Evolutionary conservation across 2,888 invertebrate species (phyloP).

Genomic region (Lasioglossum malachurum): DNA sequence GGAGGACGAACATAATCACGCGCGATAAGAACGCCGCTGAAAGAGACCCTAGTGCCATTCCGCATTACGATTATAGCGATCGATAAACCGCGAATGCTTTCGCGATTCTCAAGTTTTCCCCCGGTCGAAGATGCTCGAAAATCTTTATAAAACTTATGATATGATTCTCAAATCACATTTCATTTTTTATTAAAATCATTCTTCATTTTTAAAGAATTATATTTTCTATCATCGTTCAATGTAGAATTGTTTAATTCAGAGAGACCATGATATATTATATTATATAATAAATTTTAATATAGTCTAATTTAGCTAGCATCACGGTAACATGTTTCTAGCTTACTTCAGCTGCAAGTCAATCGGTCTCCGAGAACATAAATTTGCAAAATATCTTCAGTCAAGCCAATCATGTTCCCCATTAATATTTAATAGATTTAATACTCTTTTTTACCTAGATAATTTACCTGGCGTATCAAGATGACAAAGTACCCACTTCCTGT

Average conservation of each 20-base stretch:
- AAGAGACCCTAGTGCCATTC: background rate
- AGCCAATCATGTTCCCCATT: background rate
- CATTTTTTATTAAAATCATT: background rate
- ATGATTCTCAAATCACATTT: background rate
- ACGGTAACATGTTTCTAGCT: background rate
- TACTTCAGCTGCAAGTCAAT: background rate
- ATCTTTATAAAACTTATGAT: background rate
- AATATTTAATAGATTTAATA: background rate
- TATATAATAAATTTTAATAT: background rate
- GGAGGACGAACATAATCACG: background rate
- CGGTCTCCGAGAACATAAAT: background rate
- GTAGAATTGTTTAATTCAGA: background rate
- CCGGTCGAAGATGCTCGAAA: background rate
- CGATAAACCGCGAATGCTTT: background rate
- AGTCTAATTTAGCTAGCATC: background rate
- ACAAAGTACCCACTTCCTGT: background rate
- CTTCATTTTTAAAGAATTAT: too few species aligned
- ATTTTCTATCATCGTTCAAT: too few species aligned
- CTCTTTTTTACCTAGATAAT: background rate
- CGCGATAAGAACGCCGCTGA: background rate
- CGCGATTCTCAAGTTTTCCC: background rate
- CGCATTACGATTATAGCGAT: conserved; percentile 10
- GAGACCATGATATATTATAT: background rate
- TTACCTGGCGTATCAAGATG: background rate
- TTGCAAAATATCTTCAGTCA: background rate